A percentile compares a stretch with the other conserved stretches of the same genome.
phyloP scores from a whole-genome alignment of 2,113 vertebrate species.

The Chamaea fasciata region DNA sequence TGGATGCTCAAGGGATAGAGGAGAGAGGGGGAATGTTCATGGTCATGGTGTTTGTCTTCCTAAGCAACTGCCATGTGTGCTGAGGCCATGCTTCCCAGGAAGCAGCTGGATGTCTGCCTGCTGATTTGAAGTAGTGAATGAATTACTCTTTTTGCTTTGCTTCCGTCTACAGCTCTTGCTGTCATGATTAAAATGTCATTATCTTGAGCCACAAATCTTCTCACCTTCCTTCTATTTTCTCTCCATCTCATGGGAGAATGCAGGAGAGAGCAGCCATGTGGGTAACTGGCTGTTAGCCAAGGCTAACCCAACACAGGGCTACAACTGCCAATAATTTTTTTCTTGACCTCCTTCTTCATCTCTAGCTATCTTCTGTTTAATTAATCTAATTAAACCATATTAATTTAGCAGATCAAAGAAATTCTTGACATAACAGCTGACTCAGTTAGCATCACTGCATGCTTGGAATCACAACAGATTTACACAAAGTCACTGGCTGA shows the following conservation, averaged over 20 bases:
- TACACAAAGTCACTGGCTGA: neutral
- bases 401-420: neutral
- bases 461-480: neutral
- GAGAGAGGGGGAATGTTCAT: neutral
- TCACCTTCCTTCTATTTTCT: neutral
- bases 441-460: neutral
- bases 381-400: neutral
- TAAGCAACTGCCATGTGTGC: neutral
- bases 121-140: neutral
- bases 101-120: neutral
- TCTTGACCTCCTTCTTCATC: neutral
- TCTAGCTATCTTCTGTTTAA: neutral
- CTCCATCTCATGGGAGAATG: neutral
- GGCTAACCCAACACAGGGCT: neutral
- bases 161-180: neutral
- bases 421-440: neutral
- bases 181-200: neutral
- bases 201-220: neutral
- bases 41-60: neutral
- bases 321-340: neutral
- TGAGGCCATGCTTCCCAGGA: neutral
- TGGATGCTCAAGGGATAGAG: rapidly evolving
- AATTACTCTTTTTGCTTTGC: neutral
- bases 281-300: neutral
- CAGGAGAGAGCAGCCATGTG: neutral